These are phyloP conservation scores for Aphelinus atriplicis DNA, from an alignment of 1,140 invertebrate genomes.

Conservation along the genomic window DNA sequence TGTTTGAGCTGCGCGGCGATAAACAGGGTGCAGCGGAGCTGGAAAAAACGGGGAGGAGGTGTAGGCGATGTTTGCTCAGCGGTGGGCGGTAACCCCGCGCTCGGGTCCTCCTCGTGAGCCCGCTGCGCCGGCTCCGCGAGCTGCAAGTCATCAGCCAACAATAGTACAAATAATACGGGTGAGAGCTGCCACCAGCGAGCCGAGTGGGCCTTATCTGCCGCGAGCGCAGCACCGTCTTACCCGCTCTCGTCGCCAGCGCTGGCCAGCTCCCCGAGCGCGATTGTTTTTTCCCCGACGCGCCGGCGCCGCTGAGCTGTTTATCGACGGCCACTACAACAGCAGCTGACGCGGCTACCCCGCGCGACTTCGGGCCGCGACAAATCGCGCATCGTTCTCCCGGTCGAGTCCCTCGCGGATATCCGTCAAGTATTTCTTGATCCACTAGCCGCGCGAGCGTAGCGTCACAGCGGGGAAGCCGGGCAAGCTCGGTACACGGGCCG, in stretches of 20 bases:
- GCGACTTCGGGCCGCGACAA: neutral
- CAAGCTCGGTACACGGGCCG: no score
- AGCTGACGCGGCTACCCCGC: no score
- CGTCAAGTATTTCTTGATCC: no score
- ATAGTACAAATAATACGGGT: conserved; percentile 65
- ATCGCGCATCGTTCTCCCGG: neutral
- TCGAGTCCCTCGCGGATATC: no score
- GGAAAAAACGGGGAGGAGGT: neutral
- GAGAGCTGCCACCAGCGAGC: neutral
- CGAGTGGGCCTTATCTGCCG: no score
- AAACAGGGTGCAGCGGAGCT: neutral
- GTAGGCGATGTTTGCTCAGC: conserved; percentile 55
- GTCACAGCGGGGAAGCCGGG: no score
- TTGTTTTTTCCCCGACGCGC: neutral
- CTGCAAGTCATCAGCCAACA: conserved; percentile 66
- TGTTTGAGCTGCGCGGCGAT: conserved; percentile 8
- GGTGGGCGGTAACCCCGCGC: conserved; percentile 52
- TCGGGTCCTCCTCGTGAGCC: no score
- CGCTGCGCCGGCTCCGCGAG: conserved; percentile 35
- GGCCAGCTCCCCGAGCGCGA: neutral
- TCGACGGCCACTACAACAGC: no score
- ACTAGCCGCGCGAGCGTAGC: no score
- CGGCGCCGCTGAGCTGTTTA: conserved; percentile 7
- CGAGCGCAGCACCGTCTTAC: no score
- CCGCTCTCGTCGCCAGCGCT: no score